Base-by-base conservation (phyloP, 2,113 vertebrate species). In the Kryptolebias marmoratus region DNA sequence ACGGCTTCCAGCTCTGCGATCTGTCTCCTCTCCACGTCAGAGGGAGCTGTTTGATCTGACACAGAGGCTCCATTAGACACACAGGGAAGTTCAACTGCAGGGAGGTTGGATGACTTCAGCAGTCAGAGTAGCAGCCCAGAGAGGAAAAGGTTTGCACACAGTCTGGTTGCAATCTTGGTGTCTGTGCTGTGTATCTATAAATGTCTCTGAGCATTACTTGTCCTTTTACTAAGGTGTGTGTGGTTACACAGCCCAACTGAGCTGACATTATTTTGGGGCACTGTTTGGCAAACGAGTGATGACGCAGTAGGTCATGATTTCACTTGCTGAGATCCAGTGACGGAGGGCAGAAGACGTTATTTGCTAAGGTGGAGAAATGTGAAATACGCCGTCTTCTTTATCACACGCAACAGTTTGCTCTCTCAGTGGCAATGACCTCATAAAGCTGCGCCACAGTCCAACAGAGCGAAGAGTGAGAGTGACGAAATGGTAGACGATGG, bases 111-210 rank as follows among this genome's bases (percentile, higher is more conserved):
- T 82, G 81, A 85, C 86, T 85, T 81, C 85, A 88, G 86, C 87
- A 89, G 87, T 82, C 91, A 87, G 84, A 81, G 78, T 82, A 88
- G 80, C 85, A 80, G 87, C 84, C 81, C 88, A 86, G 74, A 86
- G 81, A 88, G 81, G 83, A 89, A 90, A 89, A 87, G 83, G 81
- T 88, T 88, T 88, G 84, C 83, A 86, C 88, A 90, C 79, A 88
- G 90, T 91, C 91, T 93, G 88, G 90, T 84, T 91, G 87, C 84
- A 91, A 90, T 92, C 88, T 91, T 72, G 64, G 78, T 90, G 90
- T 90, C 91, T 88, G 85, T 80, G 84, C 87, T 77, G 81, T 87
- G 89, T 81, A 80, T 88, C 90, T 91, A 90, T 88, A 90, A 91
- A 91, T 87, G 91, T 89, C 91, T 87, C 71, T 61, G 83, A 75